These are phyloP conservation scores for Hydraecia micacea DNA, from an alignment of 2,888 invertebrate species.

Conservation along the genomic window DNA sequence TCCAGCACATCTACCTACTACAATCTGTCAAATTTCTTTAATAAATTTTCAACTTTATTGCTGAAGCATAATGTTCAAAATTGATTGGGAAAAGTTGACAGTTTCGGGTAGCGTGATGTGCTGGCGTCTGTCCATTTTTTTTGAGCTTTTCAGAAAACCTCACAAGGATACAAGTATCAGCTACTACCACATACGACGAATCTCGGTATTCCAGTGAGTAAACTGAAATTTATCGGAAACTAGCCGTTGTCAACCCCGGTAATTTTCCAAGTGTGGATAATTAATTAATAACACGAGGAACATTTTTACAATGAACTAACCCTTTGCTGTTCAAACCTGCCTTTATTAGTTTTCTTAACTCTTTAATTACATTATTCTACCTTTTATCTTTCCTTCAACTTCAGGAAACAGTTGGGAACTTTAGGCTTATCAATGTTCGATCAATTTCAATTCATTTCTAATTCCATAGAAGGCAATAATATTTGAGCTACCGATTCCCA, in stretches of 20 bases:
- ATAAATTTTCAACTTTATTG: no score
- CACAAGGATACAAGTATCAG: not conserved
- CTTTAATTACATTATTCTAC: no score
- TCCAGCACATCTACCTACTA: no score
- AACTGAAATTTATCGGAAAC: not conserved
- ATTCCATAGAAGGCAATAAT: not conserved
- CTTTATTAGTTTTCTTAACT: not conserved
- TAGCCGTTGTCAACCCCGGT: not conserved
- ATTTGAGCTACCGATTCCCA: constrained; percentile 1
- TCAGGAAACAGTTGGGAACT: no score
- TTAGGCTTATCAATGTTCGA: not conserved
- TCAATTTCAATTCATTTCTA: not conserved
- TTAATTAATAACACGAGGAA: not conserved
- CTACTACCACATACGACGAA: not conserved
- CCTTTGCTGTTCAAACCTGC: not conserved
- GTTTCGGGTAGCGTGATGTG: no score
- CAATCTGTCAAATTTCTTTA: no score
- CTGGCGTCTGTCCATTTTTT: no score
- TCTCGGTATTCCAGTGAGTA: not conserved
- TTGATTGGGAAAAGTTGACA: no score
- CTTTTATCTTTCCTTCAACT: not conserved
- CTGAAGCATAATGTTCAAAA: no score
- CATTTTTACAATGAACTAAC: not conserved
- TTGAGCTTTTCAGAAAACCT: no score
- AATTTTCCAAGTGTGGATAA: not conserved